Base-by-base conservation (phyloP, 2,113 vertebrate species). In the Thomomys bottae region DNA sequence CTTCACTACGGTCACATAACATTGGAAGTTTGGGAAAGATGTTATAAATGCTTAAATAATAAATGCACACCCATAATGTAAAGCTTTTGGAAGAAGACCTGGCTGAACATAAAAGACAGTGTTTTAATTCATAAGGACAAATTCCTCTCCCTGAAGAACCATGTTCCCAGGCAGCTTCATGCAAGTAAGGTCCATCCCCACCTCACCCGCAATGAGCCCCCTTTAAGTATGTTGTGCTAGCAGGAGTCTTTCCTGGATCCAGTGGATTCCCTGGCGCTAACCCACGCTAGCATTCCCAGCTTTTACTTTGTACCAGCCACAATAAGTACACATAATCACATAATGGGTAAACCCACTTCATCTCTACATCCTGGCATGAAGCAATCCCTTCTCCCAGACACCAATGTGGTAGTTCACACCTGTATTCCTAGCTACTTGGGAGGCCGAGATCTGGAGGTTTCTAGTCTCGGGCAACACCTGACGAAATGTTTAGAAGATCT, bases 161-260 rank as follows among this genome's bases (percentile, higher is more conserved):
- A 2, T 42, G 0, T 59, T 59, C 36, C 42, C 36, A 30, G 40
- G 1, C 8, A 20, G 14, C 28, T 40, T 61, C 4, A 1, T 5
- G 34, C 36, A 4, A 38, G 6, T 4, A 4, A 59, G 77, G 34
- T 5, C 30, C 23, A 15, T 14, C 0, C 67, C 32, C 1, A 2
- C 0, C 67, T 59, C 6, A n/a, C n/a, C n/a, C n/a, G n/a, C n/a
- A n/a, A n/a, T n/a, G n/a, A n/a, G n/a, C n/a, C 2, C 15, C 70
- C 40, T 38, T 0, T 8, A 0, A 8, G 12, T 10, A 1, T 3
- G 14, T 28, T 36, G 17, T 9, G 9, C 54, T 24, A 3, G 4
- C 1, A 17, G 64, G 5, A 9, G 6, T 75, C 49, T 23, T 66
- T 18, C 57, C 7, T 57, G 20, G 40, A 20, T 26, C 64, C 28